Conservation (phyloP, 1,140 invertebrate species). For the Aphis craccivora region DNA sequence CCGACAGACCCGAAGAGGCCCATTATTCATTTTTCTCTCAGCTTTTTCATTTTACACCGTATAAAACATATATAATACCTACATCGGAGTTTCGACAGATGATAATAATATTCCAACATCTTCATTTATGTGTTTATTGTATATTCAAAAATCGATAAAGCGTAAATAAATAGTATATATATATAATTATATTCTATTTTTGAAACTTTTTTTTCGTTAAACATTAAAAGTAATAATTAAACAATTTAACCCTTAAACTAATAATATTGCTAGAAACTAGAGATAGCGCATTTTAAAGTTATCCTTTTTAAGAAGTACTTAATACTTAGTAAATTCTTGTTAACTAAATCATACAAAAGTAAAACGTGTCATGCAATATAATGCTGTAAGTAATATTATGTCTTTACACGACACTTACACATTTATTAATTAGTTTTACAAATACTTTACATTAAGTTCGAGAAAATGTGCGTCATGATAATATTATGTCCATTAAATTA, state of each 20-base stretch:
- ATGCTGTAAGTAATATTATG: neutral
- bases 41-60: neutral
- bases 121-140: neutral
- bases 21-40: constrained; percentile 51
- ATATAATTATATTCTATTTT: neutral
- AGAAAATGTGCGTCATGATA: neutral
- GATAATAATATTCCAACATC: neutral
- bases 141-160: neutral
- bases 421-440: constrained; percentile 1
- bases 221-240: neutral
- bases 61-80: neutral
- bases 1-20: constrained; percentile 32
- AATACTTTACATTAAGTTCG: neutral
- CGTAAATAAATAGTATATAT: neutral
- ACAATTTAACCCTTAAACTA: neutral
- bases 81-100: neutral
- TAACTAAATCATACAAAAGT: neutral
- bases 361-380: neutral
- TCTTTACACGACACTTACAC: neutral
- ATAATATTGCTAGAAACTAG: neutral
- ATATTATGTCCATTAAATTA: neutral
- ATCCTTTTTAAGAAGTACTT: neutral
- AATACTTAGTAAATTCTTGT: neutral
- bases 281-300: neutral
- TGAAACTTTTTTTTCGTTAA: neutral